Evolutionary conservation across 1,140 invertebrate species (phyloP), one percentile per base, ranked within the genome.

Genomic region (Chlorops oryzae): DNA sequence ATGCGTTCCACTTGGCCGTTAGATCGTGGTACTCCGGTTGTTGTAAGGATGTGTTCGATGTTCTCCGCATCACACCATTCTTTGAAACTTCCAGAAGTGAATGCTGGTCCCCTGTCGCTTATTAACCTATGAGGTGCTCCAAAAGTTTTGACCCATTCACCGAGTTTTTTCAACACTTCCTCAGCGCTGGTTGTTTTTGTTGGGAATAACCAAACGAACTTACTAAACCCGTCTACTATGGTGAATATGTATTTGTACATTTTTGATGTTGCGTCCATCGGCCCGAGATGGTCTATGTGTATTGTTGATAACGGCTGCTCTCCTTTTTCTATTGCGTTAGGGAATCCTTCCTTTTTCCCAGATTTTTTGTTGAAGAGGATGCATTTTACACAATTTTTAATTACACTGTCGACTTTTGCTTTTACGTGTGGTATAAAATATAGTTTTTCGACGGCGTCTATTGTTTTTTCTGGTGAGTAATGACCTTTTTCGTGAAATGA

Each of bases 191-290:
- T 73, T 23, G 46, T 47, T 45, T 45, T 32, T n/a, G 43, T 45
- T 15, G 25, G 43, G 27, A 12, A 32, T n/a, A 45, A 32, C 43
- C 43, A 45, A 5, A 59, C 50, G 56, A 73, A 75, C 28, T 74
- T 74, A 2, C 63, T 61, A 56, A 73, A 74, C 1, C 48, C 65
- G 51, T 74, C 71, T 4, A 73, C 49, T 0, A 75, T 48, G 0
- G 55, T n/a, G 0, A 75, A 59, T 6, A 74, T 59, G 53, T 73
- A 57, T 20, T 63, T 61, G 47, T 75, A 75, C 15, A 57, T 52
- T 34, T 74, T 75, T 10, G 54, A 54, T 0, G 66, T 66, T 15
- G 53, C 35, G 17, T 48, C 38, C 7, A 74, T 34, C 6, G 72
- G 74, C 47, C 73, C 72, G 7, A 55, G 5, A 23, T 51, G 53